Percentiles rank a stretch among this genome's conserved stretches.
Conservation (phyloP, 37 sponge, comb jelly and placozoan species). For the Beroe forskalii region DNA sequence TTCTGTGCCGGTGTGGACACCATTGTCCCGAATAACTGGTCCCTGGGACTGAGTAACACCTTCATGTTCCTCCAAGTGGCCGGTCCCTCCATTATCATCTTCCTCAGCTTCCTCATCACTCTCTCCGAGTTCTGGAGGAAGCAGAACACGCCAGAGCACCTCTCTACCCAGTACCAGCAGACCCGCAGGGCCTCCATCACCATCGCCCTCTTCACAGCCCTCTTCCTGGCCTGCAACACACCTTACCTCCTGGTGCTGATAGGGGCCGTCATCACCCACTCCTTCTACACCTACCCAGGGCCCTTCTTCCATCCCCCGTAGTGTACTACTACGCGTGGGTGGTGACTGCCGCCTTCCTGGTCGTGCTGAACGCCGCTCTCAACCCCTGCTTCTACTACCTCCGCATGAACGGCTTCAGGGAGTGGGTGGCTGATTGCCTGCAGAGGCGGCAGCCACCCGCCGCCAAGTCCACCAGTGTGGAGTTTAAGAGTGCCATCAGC, state of each 20-base stretch:
- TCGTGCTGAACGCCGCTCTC: background rate
- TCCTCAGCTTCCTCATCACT: background rate
- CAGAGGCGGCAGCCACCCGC: background rate
- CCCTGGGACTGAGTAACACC: background rate
- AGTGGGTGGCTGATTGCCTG: background rate
- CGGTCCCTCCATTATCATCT: background rate
- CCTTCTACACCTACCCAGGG: background rate
- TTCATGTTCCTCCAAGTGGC: background rate
- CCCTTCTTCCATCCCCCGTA: background rate
- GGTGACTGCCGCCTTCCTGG: background rate
- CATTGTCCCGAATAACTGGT: background rate
- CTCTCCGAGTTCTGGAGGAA: background rate
- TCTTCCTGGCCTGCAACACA: background rate
- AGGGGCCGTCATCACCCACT: background rate
- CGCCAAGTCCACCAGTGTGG: background rate
- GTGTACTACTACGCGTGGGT: background rate
- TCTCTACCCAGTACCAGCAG: background rate
- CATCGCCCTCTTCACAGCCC: background rate
- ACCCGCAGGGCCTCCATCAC: background rate
- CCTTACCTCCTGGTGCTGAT: background rate
- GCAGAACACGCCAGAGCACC: background rate
- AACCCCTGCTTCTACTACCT: slow-evolving; percentile 1
- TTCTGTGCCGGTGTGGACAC: background rate
- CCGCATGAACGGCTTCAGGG: background rate
- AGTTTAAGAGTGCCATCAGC: background rate